Percentiles rank a stretch among this genome's conserved stretches.
These are phyloP conservation scores for Drosophila funebris DNA, from an alignment of 1,140 invertebrate genomes.

Conservation along the genomic window DNA sequence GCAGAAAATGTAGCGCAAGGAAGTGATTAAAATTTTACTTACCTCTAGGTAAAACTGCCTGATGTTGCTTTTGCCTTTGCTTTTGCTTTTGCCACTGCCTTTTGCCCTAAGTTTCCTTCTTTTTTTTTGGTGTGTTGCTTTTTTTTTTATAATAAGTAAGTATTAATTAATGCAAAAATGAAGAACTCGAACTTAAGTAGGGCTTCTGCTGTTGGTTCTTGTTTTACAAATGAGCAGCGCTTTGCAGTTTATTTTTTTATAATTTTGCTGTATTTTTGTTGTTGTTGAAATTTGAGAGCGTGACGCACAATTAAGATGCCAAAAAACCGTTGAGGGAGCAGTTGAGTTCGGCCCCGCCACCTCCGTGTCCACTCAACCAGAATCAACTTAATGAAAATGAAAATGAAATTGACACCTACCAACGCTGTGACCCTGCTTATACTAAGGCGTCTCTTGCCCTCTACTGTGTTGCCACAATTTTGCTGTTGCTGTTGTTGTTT, in stretches of 20 bases:
- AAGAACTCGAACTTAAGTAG: constrained; percentile 69
- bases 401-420: constrained; percentile 77
- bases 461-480: background rate
- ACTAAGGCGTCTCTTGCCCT: background rate
- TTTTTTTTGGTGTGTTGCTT: constrained; percentile 3
- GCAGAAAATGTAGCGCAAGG: constrained; percentile 63
- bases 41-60: constrained; percentile 26
- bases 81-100: background rate
- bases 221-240: constrained; percentile 68
- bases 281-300: constrained; percentile 66
- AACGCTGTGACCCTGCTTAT: constrained; percentile 38
- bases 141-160: constrained; percentile 65
- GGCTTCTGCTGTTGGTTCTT: constrained; percentile 61
- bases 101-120: constrained; percentile 31
- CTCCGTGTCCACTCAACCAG: constrained; percentile 60
- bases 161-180: constrained; percentile 81
- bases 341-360: background rate
- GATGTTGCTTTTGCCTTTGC: constrained; percentile 8
- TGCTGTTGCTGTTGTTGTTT: background rate
- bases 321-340: constrained; percentile 31
- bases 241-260: constrained; percentile 31
- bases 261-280: constrained; percentile 1
- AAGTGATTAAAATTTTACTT: constrained; percentile 80
- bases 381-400: constrained; percentile 81
- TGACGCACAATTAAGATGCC: constrained; percentile 74